Conservation (phyloP, 2,113 vertebrate genomes). For the Uria lomvia region DNA sequence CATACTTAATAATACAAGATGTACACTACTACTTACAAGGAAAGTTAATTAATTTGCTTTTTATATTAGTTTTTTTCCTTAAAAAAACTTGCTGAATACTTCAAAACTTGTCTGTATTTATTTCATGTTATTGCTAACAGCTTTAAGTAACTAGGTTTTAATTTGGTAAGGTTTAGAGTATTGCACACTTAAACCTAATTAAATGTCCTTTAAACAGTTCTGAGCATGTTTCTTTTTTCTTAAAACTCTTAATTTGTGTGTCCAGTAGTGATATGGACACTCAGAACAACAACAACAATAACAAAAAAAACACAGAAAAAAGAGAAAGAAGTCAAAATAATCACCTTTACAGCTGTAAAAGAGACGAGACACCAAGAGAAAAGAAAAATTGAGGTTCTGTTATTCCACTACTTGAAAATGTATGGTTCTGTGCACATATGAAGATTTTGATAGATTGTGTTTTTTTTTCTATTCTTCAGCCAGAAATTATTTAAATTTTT, state of each 20-base stretch:
- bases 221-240: background rate
- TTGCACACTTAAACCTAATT: background rate
- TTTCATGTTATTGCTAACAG: background rate
- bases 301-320: background rate
- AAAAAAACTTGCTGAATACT: background rate
- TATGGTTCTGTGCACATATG: background rate
- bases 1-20: constrained; percentile 41
- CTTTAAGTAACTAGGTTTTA: background rate
- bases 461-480: background rate
- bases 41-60: constrained; percentile 25
- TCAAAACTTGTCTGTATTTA: background rate
- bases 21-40: background rate
- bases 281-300: background rate
- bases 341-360: background rate
- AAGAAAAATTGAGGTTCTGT: background rate
- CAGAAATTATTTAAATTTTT: background rate
- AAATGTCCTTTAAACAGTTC: background rate
- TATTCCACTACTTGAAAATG: background rate
- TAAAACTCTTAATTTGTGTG: background rate
- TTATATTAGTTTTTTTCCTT: background rate
- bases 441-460: background rate
- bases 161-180: background rate
- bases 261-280: background rate
- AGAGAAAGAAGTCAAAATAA: background rate
- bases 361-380: background rate